Base-by-base conservation (phyloP, 2,113 vertebrate species). In the Ceyx cyanopectus region DNA sequence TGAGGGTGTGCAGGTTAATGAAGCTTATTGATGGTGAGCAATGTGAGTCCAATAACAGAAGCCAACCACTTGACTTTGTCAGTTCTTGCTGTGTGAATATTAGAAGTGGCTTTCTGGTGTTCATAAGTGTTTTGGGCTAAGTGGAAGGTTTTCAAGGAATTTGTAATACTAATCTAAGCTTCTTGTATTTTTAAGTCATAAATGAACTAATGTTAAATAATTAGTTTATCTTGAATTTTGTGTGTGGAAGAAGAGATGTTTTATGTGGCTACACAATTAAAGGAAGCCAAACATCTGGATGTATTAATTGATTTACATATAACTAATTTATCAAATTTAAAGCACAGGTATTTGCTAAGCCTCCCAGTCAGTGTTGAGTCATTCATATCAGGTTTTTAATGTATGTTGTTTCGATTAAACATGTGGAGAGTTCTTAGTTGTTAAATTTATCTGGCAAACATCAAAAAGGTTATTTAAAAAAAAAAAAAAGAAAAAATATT, bases 1-100 rank as follows among this genome's bases (percentile, higher is more conserved):
- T 65, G 43, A 75, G n/a, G 30, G 12, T 81, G n/a, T 57, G 40
- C n/a, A 40, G 29, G 29, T 43, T 63, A 48, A 60, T 40, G 14
- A 23, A 32, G 7, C 53, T 72, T 29, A 26, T 11, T 63, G 61
- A 30, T 53, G 57, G 10, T 40, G 53, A n/a, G 45, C 30, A 23
- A 4, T 0, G 0, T 19, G 9, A 83, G 11, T 40, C 30, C 1
- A 19, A 0, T 29, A 57, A 63, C 57, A 90, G 76, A 53, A 65
- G 43, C 26, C 1, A 2, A 50, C 29, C 69, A 27, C 40, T 57
- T 68, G 51, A 12, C 43, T 79, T 61, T 10, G 15, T 51, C 1
- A 4, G 20, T 46, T 78, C n/a, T 78, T 65, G 48, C 22, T 73
- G n/a, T 56, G 22, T 58, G 15, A 34, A 7, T 73, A 45, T 67